These are phyloP conservation scores for Oxyruncus cristatus DNA, from an alignment of 2,113 vertebrate species.

Conservation along the genomic window DNA sequence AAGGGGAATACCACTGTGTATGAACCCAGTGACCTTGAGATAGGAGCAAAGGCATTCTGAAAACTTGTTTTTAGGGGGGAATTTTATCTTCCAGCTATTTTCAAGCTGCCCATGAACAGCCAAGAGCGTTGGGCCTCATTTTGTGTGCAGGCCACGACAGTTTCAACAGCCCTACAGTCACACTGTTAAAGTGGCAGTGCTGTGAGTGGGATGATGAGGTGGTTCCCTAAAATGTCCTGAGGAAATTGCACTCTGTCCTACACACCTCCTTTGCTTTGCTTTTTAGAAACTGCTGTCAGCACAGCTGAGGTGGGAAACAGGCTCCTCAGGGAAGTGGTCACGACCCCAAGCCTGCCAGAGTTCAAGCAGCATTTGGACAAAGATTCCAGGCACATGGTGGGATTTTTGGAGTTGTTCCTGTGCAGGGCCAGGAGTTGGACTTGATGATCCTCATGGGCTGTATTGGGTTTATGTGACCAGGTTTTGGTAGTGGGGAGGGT, in stretches of 20 bases:
- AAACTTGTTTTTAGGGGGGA: not conserved
- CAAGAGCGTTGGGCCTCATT: not conserved
- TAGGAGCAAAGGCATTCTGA: not conserved
- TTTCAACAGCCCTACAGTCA: not conserved
- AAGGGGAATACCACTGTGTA: not conserved
- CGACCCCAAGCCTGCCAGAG: not conserved
- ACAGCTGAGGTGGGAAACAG: not conserved
- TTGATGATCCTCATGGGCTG: not conserved
- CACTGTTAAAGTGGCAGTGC: not conserved
- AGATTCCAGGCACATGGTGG: not conserved
- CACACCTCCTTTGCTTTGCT: not conserved
- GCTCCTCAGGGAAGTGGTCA: not conserved
- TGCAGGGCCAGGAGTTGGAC: not conserved
- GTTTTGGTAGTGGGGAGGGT: not conserved
- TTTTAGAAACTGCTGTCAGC: not conserved
- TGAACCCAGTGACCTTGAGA: not conserved
- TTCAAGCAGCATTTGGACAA: not conserved
- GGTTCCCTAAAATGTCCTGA: not conserved
- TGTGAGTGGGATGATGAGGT: not conserved
- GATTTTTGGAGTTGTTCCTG: not conserved
- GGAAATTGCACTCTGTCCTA: not conserved
- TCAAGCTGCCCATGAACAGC: not conserved
- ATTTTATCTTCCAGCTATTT: not conserved
- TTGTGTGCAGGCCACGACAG: not conserved
- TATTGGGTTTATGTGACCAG: not conserved